Evolutionary conservation across 2,888 invertebrate genomes (phyloP), one percentile per base, ranked within the genome.

Genomic region (Odontocerum albicorne): DNA sequence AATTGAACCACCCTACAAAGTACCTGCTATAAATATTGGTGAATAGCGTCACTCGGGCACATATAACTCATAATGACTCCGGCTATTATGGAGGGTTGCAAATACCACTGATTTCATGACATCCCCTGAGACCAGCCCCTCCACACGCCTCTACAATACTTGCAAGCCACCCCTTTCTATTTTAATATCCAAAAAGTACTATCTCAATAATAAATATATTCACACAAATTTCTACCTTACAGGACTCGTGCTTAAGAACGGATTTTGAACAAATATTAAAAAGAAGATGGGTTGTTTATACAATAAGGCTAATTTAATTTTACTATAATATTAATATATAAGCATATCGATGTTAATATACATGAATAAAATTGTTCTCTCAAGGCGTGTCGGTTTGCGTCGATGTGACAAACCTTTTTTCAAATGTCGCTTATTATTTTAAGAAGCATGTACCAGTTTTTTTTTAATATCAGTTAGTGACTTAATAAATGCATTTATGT

Each of bases 101-200:
- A 84, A 83, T 84, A 83, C 82, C 83, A 84, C 77, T 81, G 83
- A 81, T 79, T 83, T 78, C 77, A 76, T 78, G 75, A 74, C 75
- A 75, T 76, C 78, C 75, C 81, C 69, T 67, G 73, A 79, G 80
- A 81, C 69, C 71, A 70, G 73, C 74, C 74, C 59, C 70, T 72
- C 66, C 74, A 73, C 72, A 72, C 71, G 73, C 75, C 75, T 75
- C 66, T 73, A 16, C 39, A 45, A 39, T 57, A 39, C 45, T 32
- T 27, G 32, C 22, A 21, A 16, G 49, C 36, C 20, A 13, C 22
- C 19, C 46, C 22, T 27, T 6, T 20, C 16, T 13, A 16, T 17
- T 15, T 32, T 16, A 13, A 32, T 15, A 40, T 8, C 19, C 19
- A 20, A 54, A 53, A 47, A 21, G 46, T 40, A n/a, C n/a, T n/a